Base-by-base conservation (phyloP, 1,140 invertebrate genomes). In the Globodera rostochiensis region DNA sequence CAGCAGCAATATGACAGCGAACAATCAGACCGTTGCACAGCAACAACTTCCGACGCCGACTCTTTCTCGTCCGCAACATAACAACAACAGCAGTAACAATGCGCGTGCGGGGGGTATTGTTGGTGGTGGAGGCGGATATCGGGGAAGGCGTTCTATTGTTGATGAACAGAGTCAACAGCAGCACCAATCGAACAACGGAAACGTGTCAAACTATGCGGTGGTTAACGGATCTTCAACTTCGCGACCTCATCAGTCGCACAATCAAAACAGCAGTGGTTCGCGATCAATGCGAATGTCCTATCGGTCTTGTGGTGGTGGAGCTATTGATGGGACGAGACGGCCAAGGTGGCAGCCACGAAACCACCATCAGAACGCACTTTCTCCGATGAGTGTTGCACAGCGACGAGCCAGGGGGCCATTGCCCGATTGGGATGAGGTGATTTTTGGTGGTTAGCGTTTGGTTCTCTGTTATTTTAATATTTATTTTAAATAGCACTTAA, bases 381-480 rank as follows among this genome's bases (percentile, higher is more conserved):
- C 83, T 15, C 80, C 80, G 6, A 36, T 83, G 49, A 83, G 49
- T 47, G 45, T 69, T 47, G 83, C 82, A 64, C 85, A 89, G 60
- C 71, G 86, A 45, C 82, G 82, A 64, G 86, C 80, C 15, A 80
- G 88, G 25, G 88, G 88, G 19, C 88, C 88, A 19, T 83, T 89
- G 50, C 88, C 88, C 13, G 87, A 88, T 47, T 89, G 88, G 87
- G 88, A 89, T 74, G 88, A 89, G 11, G 88, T 88, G 13, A 21
- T n/a, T n/a, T 67, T 50, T 2, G n/a, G 8, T 70, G 8, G 53
- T 11, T 53, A 53, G 53, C 53, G 8, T n/a, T 69, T 9, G 19
- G 8, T 45, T 69, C 67, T 6, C 19, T 25, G 19, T 69, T 45
- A 13, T 8, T n/a, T n/a, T n/a, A n/a, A n/a, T n/a, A n/a, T n/a